Percentiles rank a stretch among this genome's conserved stretches.
Conservation (phyloP, 2,113 vertebrate genomes). For the Oncorhynchus clarkii region DNA sequence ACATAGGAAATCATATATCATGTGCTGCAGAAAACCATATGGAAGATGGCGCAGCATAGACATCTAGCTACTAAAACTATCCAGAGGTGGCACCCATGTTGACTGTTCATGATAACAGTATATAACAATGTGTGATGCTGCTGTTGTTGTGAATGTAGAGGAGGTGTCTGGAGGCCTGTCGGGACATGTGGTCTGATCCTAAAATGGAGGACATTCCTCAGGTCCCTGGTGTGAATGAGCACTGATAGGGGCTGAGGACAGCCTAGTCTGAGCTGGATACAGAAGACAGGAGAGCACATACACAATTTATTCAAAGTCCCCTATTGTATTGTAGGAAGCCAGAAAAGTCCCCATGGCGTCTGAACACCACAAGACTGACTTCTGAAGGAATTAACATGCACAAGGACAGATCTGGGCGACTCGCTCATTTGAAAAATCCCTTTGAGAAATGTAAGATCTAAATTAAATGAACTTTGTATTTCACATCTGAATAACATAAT, state of each 20-base stretch:
- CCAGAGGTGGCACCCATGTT: too few relatives aligned
- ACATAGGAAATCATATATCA: constrained; percentile 47
- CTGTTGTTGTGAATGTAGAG: constrained; percentile 33
- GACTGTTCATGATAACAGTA: neutral
- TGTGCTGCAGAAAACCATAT: constrained; percentile 11
- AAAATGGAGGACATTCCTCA: constrained; percentile 54
- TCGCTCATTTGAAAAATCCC: constrained; percentile 1
- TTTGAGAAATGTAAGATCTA: neutral
- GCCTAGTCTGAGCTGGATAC: neutral
- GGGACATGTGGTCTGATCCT: constrained; percentile 43
- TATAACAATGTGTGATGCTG: neutral
- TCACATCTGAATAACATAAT: constrained; percentile 24
- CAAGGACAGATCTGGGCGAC: neutral
- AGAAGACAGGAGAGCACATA: neutral
- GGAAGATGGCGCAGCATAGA: neutral
- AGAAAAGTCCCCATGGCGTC: too few relatives aligned
- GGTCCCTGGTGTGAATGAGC: constrained; percentile 52
- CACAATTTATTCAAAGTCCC: too few relatives aligned
- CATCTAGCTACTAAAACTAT: too few relatives aligned
- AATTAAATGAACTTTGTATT: constrained; percentile 1
- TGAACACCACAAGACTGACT: neutral
- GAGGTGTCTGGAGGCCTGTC: constrained; percentile 37
- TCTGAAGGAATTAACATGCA: constrained; percentile 3
- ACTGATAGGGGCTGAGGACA: constrained; percentile 42
- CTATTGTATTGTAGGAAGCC: too few relatives aligned